These are phyloP conservation scores for Torymus texanus DNA, from an alignment of 2,888 invertebrate genomes.

Conservation along the genomic window DNA sequence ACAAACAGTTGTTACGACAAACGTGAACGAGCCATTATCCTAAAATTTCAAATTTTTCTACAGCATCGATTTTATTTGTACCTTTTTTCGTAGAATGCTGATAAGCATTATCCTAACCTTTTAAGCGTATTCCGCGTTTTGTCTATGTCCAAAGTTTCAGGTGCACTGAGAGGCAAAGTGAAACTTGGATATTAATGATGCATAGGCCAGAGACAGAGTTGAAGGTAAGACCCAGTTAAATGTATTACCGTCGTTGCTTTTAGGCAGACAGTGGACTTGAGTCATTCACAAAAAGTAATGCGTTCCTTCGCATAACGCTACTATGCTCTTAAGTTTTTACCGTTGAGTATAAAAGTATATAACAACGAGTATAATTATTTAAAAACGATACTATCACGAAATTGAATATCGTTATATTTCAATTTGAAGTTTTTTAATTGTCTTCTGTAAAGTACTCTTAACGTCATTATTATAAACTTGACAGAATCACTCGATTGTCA, in stretches of 20 bases:
- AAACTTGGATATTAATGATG: constrained; percentile 48
- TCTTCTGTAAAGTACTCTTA: too few relatives aligned
- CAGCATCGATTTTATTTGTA: too few relatives aligned
- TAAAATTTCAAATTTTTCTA: too few relatives aligned
- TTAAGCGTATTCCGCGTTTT: not conserved
- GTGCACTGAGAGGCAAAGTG: constrained; percentile 2
- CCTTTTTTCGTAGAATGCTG: not conserved
- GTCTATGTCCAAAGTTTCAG: constrained; percentile 25
- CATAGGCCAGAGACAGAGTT: constrained; percentile 30
- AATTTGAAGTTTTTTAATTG: too few relatives aligned
- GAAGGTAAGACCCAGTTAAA: constrained; percentile 15
- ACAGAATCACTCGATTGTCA: not conserved
- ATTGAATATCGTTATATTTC: too few relatives aligned
- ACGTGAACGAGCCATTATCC: too few relatives aligned
- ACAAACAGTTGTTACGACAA: too few relatives aligned
- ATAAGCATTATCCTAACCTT: constrained; percentile 16
- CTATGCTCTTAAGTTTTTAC: too few relatives aligned
- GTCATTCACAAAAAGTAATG: constrained; percentile 52
- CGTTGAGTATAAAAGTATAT: too few relatives aligned
- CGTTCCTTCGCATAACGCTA: not conserved
- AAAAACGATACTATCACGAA: too few relatives aligned
- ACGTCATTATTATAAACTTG: not conserved
- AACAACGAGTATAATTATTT: too few relatives aligned
- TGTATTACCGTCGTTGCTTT: constrained; percentile 9
- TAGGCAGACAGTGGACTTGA: not conserved